A percentile compares a stretch with the other conserved stretches of the same genome.
phyloP scores from a whole-genome alignment of 2,888 invertebrate species.

The Scaptomyza reducta region DNA sequence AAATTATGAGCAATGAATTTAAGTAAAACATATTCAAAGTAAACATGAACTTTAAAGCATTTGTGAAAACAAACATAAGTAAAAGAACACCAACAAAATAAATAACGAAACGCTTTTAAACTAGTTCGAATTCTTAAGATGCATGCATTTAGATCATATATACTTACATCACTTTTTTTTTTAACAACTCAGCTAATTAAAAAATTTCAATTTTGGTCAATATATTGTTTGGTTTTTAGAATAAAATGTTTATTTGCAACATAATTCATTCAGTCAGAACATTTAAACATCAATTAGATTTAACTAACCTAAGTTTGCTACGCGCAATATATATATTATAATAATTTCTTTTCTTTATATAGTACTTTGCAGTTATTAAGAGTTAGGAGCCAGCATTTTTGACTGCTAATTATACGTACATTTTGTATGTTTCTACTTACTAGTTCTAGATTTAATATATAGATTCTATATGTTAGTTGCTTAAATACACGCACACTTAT shows the following conservation, averaged over 20 bases:
- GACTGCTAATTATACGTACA: constrained; percentile 45
- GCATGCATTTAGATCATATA: constrained; percentile 32
- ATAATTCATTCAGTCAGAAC: constrained; percentile 76
- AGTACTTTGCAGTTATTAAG: constrained; percentile 21
- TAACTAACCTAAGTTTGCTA: constrained; percentile 63
- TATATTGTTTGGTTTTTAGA: constrained; percentile 41
- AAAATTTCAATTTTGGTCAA: constrained; percentile 13
- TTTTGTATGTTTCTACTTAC: constrained; percentile 38
- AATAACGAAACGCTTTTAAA: constrained; percentile 26
- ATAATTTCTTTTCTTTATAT: constrained; percentile 31
- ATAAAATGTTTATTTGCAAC: constrained; percentile 74
- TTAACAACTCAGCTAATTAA: constrained; percentile 8
- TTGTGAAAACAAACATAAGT: constrained; percentile 1
- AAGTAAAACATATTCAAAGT: not conserved
- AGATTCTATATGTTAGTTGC: constrained; percentile 43
- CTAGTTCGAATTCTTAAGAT: constrained; percentile 1
- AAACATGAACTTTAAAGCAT: not conserved
- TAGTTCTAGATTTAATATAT: constrained; percentile 43
- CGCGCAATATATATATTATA: constrained; percentile 28
- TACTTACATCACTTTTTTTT: constrained; percentile 32
- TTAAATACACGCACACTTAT: constrained; percentile 24
- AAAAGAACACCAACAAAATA: constrained; percentile 44
- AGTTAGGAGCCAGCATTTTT: constrained; percentile 43
- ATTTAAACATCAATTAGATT: constrained; percentile 74
- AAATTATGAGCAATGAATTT: constrained; percentile 3